Evolutionary conservation across 1,140 invertebrate species (phyloP).

Genomic region (Drosophila miranda): DNA sequence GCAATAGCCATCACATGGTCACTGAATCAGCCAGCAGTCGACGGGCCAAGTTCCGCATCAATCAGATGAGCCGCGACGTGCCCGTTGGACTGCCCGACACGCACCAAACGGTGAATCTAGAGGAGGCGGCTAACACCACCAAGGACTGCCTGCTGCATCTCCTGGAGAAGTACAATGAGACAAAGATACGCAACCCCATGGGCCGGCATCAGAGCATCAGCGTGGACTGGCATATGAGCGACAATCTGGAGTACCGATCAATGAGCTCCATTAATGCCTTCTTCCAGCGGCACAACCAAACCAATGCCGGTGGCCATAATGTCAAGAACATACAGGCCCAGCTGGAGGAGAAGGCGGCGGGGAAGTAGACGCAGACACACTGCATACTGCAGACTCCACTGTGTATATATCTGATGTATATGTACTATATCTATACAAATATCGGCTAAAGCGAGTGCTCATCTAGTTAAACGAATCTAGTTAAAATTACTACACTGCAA

Average conservation of each 20-base stretch:
- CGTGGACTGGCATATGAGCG: constrained; percentile 78
- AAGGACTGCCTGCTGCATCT: constrained; percentile 89
- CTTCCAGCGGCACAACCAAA: constrained; percentile 85
- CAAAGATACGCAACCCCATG: constrained; percentile 67
- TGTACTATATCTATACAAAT: constrained; percentile 34
- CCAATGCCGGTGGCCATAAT: constrained; percentile 80
- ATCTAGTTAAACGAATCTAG: constrained; percentile 49
- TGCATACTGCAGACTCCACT: constrained; percentile 3
- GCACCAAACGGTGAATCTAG: constrained; percentile 84
- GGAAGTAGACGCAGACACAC: constrained; percentile 44
- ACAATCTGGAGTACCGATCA: constrained; percentile 83
- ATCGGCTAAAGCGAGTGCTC: constrained; percentile 24
- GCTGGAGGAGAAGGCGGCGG: constrained; percentile 78
- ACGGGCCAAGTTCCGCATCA: constrained; percentile 85
- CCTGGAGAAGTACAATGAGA: constrained; percentile 88
- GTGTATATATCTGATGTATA: constrained; percentile 43
- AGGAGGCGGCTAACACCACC: constrained; percentile 86
- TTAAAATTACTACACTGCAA: constrained; percentile 50
- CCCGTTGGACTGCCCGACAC: constrained; percentile 85
- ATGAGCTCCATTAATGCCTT: constrained; percentile 88
- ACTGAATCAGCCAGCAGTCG: constrained; percentile 72
- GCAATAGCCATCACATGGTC: constrained; percentile 22
- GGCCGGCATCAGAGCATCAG: constrained; percentile 80
- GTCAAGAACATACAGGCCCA: constrained; percentile 75
- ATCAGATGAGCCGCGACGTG: constrained; percentile 85